These are phyloP conservation scores for Glyptemys insculpta DNA, from an alignment of 2,797 vertebrate species.

Conservation along the genomic window DNA sequence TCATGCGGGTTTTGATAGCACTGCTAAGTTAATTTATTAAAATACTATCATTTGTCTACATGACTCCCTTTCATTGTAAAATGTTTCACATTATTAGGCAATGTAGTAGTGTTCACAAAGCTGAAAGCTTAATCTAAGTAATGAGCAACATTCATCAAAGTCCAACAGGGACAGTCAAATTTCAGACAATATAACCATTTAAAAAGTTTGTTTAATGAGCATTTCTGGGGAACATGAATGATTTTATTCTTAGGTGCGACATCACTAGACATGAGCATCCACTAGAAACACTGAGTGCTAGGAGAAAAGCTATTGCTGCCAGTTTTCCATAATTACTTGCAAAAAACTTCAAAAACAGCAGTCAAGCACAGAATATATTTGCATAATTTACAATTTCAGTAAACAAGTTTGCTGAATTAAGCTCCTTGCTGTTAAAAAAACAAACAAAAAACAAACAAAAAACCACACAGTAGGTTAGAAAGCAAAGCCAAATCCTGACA, in stretches of 20 bases:
- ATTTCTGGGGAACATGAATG: constrained; percentile 21
- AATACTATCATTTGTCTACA: constrained; percentile 61
- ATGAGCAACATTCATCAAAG: constrained; percentile 68
- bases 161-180: constrained; percentile 23
- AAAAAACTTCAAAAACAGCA: constrained; percentile 7
- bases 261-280: constrained; percentile 20
- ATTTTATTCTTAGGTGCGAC: constrained; percentile 47
- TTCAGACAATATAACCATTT: constrained; percentile 53
- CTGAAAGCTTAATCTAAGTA: constrained; percentile 65
- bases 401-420: constrained; percentile 12
- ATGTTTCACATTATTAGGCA: constrained; percentile 55
- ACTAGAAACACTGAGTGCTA: neutral
- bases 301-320: neutral
- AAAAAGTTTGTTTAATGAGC: constrained; percentile 63
- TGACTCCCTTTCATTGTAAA: constrained; percentile 37
- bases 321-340: constrained; percentile 34
- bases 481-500: neutral
- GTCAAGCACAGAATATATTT: constrained; percentile 42
- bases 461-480: neutral
- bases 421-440: constrained; percentile 38
- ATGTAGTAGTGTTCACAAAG: constrained; percentile 40
- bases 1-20: constrained; percentile 3
- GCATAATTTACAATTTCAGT: constrained; percentile 43
- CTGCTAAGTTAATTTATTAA: constrained; percentile 52
- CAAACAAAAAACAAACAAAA: neutral